Percentiles rank a stretch among this genome's conserved stretches.
These are phyloP conservation scores for Aphelocoma californica DNA, from an alignment of 2,797 vertebrate species.

Conservation along the genomic window DNA sequence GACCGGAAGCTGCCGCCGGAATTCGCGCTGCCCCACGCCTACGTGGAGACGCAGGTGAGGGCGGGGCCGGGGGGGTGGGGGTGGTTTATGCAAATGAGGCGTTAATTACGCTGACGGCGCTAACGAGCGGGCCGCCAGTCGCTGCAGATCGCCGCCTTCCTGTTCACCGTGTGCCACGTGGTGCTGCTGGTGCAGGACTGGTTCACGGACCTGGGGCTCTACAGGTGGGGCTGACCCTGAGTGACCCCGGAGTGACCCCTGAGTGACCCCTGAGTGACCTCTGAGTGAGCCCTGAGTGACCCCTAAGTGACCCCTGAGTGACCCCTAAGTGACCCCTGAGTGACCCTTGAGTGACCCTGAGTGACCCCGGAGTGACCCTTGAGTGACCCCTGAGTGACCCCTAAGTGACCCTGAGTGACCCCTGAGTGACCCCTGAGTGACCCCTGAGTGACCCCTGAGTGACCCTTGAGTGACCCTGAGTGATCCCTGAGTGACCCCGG, in stretches of 20 bases:
- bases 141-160: background rate
- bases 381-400: background rate
- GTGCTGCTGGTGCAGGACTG: background rate
- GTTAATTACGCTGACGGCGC: accelerated
- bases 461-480: background rate
- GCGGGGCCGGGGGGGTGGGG: background rate
- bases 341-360: background rate
- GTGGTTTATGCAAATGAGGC: accelerated
- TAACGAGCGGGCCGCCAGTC: background rate
- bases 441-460: background rate
- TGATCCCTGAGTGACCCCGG: accelerated
- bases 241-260: accelerated
- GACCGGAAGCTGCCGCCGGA: background rate
- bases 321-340: background rate
- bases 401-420: too few species aligned
- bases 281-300: too few species aligned
- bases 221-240: background rate
- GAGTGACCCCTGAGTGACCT: background rate
- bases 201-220: background rate
- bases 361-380: too few species aligned
- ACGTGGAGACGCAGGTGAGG: background rate
- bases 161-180: background rate
- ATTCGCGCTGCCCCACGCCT: background rate
- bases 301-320: background rate
- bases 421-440: background rate